Conservation (phyloP, 2,113 vertebrate species). For the Nothobranchius furzeri region DNA sequence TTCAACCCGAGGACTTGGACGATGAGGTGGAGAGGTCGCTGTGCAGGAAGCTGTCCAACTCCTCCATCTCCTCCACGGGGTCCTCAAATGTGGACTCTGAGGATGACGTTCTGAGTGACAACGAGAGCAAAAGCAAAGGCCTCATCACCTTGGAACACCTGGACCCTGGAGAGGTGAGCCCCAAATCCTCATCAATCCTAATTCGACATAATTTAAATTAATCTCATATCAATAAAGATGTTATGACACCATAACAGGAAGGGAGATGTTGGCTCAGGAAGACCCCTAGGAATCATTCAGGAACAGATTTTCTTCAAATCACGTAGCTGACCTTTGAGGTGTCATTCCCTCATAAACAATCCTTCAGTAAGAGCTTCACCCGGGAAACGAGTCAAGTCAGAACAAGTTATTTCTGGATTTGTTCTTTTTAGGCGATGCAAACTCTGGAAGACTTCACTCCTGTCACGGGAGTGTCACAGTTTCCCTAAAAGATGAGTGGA, state of each 20-base stretch:
- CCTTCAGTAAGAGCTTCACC: neutral
- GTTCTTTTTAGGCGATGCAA: neutral
- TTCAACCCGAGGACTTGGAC: slow-evolving; percentile 78
- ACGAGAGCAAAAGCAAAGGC: slow-evolving; percentile 91
- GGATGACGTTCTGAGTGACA: slow-evolving; percentile 94
- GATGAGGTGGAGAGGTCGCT: slow-evolving; percentile 73
- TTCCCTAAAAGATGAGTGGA: too few relatives aligned
- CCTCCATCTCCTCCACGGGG: slow-evolving; percentile 93
- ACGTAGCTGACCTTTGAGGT: neutral
- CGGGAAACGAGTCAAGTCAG: slow-evolving; percentile 11
- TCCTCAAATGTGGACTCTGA: slow-evolving; percentile 93
- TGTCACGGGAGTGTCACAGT: neutral
- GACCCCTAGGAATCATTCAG: slow-evolving; percentile 14
- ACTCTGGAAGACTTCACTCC: slow-evolving; percentile 22
- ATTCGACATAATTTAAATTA: too few relatives aligned
- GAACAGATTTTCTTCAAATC: too few relatives aligned
- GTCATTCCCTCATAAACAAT: slow-evolving; percentile 4
- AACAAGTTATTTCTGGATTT: slow-evolving; percentile 11
- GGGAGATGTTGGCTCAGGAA: neutral
- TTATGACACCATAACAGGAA: too few relatives aligned
- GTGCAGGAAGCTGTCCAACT: slow-evolving; percentile 89
- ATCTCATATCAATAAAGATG: too few relatives aligned
- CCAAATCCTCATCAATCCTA: slow-evolving; percentile 14
- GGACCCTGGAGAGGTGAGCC: slow-evolving; percentile 84
- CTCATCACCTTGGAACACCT: slow-evolving; percentile 89